phyloP scores from a whole-genome alignment of 2,797 vertebrate species.

The Rhinophrynus dorsalis region DNA sequence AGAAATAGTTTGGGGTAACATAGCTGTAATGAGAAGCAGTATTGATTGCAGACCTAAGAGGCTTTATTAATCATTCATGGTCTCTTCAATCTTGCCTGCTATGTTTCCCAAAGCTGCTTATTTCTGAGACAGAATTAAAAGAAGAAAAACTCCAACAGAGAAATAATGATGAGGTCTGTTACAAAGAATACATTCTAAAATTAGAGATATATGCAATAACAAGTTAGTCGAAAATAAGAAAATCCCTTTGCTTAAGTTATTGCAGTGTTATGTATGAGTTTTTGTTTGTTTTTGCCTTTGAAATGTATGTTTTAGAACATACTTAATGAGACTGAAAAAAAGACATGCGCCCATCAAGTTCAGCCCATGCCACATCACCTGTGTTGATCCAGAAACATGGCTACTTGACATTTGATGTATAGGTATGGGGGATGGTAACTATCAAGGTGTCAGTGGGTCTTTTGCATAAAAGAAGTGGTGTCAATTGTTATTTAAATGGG shows the following conservation, averaged over 20 bases:
- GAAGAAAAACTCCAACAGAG: constrained; percentile 38
- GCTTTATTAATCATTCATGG: constrained; percentile 85
- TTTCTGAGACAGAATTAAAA: constrained; percentile 62
- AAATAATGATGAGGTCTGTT: constrained; percentile 39
- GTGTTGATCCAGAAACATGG: too few relatives aligned
- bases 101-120: constrained; percentile 73
- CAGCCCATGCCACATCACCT: too few relatives aligned
- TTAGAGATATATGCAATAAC: constrained; percentile 9
- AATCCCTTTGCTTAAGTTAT: not conserved
- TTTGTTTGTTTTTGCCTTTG: not conserved
- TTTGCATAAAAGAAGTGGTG: too few relatives aligned
- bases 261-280: not conserved
- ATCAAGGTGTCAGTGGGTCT: too few relatives aligned
- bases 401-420: too few relatives aligned
- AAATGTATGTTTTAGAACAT: not conserved
- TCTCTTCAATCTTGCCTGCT: constrained; percentile 75
- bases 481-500: too few relatives aligned
- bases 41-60: constrained; percentile 77
- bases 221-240: not conserved
- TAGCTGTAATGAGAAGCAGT: constrained; percentile 73
- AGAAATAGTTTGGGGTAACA: constrained; percentile 34
- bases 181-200: constrained; percentile 43
- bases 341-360: too few relatives aligned
- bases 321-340: too few relatives aligned
- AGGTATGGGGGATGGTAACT: too few relatives aligned